phyloP scores from a whole-genome alignment of 2,113 vertebrate genomes.

The Dipodomys spectabilis region DNA sequence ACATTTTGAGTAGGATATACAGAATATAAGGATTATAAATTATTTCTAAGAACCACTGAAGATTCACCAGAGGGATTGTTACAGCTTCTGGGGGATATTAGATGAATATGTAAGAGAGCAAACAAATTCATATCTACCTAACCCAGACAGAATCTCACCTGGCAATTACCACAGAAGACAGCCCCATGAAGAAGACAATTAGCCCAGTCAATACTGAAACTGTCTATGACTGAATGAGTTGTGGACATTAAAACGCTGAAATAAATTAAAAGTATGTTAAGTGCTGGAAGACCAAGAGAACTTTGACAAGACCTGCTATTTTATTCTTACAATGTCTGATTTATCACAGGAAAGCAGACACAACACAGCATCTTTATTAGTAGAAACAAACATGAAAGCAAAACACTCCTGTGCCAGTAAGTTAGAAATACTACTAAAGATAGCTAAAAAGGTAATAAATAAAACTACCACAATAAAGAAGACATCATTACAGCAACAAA shows the following conservation, averaged over 20 bases:
- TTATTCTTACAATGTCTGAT: background rate
- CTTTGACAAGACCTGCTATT: background rate
- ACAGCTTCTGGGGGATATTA: background rate
- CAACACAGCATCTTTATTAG: background rate
- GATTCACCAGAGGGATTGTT: background rate
- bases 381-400: background rate
- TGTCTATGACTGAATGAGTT: background rate
- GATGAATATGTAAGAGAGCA: background rate
- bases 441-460: background rate
- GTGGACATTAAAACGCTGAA: background rate
- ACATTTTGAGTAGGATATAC: constrained; percentile 8
- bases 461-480: constrained; percentile 36
- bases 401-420: background rate
- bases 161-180: background rate
- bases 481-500: constrained; percentile 12
- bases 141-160: background rate
- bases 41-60: background rate
- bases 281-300: background rate
- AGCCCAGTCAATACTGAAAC: background rate
- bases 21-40: background rate
- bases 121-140: too few species aligned
- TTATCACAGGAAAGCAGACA: background rate
- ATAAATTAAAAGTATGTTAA: background rate
- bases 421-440: constrained; percentile 23
- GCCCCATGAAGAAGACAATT: background rate